phyloP scores from a whole-genome alignment of 2,888 invertebrate genomes.

The Sthenelais limicola region DNA sequence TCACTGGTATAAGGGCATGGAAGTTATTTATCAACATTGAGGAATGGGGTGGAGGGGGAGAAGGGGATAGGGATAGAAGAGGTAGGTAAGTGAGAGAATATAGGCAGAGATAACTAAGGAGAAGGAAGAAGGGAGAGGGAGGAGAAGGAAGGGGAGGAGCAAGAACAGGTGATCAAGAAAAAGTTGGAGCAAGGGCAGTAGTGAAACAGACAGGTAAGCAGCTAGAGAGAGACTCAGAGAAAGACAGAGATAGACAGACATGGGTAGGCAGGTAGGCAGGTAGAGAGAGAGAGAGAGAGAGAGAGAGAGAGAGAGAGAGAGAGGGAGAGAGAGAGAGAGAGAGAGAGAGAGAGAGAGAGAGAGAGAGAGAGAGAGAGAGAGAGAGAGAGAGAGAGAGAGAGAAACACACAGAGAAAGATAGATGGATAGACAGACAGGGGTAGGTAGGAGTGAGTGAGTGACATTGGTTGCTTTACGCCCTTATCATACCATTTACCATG shows the following conservation, averaged over 20 bases:
- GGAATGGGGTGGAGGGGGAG: neutral
- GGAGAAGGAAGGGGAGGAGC: neutral
- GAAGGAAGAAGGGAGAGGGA: neutral
- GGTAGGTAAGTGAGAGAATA: neutral
- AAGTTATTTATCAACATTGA: neutral
- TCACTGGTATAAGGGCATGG: neutral
- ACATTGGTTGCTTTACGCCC: too few relatives aligned
- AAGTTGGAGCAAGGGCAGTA: neutral
- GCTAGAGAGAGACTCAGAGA: neutral
- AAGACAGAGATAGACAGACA: neutral
- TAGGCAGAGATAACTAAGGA: neutral
- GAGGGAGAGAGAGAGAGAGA: neutral
- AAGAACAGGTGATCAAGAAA: slow-evolving; percentile 5
- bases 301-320: neutral
- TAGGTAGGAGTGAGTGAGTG: neutral
- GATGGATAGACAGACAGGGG: neutral
- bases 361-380: neutral
- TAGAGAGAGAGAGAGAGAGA: slow-evolving; percentile 4
- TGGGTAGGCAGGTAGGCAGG: neutral
- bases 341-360: slow-evolving; percentile 1
- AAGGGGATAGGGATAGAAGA: neutral
- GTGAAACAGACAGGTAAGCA: neutral
- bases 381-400: neutral
- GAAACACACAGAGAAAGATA: too few relatives aligned
- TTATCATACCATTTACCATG: too few relatives aligned